These are phyloP conservation scores for Eupithecia subumbrata DNA, from an alignment of 2,888 invertebrate genomes.

Conservation along the genomic window DNA sequence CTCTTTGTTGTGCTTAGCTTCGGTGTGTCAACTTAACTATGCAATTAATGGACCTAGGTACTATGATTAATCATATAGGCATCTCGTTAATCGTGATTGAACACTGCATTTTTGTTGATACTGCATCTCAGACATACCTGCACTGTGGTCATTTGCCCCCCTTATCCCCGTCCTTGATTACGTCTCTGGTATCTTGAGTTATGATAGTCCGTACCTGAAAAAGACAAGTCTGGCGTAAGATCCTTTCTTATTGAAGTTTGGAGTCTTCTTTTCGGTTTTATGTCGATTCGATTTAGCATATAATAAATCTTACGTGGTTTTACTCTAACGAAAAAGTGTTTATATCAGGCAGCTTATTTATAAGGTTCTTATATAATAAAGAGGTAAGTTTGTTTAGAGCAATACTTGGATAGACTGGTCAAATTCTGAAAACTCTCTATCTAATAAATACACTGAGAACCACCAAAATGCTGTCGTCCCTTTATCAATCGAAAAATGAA, in stretches of 20 bases:
- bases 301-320: background rate
- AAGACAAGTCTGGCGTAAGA: slow-evolving; percentile 41
- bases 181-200: slow-evolving; percentile 9
- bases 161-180: background rate
- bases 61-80: background rate
- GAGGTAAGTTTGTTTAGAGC: no score
- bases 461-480: no score
- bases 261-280: background rate
- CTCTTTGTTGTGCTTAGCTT: background rate
- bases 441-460: no score
- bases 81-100: background rate
- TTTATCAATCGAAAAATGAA: no score
- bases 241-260: slow-evolving; percentile 35
- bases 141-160: background rate
- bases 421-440: background rate
- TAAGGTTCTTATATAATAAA: no score
- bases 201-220: slow-evolving; percentile 38
- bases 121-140: background rate
- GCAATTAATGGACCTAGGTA: background rate
- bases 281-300: background rate
- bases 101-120: background rate
- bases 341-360: background rate
- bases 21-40: no score
- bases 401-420: background rate
- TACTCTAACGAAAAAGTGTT: background rate